These are phyloP conservation scores for Copsychus sechellarum DNA, from an alignment of 2,113 vertebrate genomes.

Conservation along the genomic window DNA sequence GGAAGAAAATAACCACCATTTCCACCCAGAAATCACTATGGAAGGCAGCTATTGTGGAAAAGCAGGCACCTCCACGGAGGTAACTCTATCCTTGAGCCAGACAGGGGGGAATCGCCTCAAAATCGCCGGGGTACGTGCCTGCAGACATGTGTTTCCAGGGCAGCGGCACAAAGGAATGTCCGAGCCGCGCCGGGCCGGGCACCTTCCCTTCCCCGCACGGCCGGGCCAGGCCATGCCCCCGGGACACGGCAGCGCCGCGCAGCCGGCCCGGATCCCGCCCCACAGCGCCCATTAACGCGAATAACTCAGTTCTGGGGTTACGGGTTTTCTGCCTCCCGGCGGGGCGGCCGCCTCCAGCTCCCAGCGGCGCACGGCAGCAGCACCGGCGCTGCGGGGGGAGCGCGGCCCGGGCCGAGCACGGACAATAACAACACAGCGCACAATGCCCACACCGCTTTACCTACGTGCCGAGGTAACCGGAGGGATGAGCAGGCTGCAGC, in stretches of 20 bases:
- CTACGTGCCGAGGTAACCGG: accelerated
- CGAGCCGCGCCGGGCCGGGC: background rate
- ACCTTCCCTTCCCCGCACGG: background rate
- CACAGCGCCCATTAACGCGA: background rate
- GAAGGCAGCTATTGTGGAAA: background rate
- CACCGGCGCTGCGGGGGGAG: background rate
- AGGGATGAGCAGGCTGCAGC: background rate
- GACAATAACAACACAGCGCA: background rate
- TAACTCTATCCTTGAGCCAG: background rate
- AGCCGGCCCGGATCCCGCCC: background rate
- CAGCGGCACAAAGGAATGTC: conserved; percentile 23
- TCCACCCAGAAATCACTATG: background rate
- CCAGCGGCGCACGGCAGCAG: background rate
- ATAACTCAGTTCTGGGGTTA: accelerated
- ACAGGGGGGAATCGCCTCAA: background rate
- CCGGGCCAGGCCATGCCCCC: background rate
- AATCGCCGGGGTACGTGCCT: background rate
- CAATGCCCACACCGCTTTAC: background rate
- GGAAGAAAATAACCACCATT: background rate
- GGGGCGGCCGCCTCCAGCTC: background rate
- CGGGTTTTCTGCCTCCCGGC: background rate
- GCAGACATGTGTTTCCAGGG: background rate
- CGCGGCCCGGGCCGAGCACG: background rate
- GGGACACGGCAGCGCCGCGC: background rate
- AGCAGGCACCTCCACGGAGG: background rate